Conservation (phyloP, 2,888 invertebrate genomes). For the Nemotelus pantherinus region DNA sequence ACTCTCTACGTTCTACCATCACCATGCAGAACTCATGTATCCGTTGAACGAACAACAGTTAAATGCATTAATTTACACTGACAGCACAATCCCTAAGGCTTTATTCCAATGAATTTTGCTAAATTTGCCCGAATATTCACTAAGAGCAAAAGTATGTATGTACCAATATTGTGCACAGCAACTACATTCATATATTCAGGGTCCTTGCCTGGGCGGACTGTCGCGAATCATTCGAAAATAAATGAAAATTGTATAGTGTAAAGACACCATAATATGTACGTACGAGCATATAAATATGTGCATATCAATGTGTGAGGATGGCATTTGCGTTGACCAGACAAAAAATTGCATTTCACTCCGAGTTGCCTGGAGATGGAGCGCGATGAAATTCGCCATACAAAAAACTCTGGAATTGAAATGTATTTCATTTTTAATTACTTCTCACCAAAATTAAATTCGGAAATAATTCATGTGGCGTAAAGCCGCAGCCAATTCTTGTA, state of each 20-base stretch:
- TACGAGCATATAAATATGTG: too few species aligned
- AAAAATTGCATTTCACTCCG: background rate
- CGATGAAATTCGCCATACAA: background rate
- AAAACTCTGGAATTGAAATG: conserved; percentile 27
- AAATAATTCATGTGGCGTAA: conserved; percentile 35
- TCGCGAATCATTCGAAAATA: background rate
- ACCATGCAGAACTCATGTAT: background rate
- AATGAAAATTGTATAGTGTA: background rate
- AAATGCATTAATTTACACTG: conserved; percentile 36
- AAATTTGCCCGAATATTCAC: conserved; percentile 28
- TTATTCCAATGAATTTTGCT: conserved; percentile 25
- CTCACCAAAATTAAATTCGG: conserved; percentile 35
- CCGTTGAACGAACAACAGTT: background rate
- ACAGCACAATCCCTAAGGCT: conserved; percentile 35
- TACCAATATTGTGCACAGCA: too few species aligned
- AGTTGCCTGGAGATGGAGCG: too few species aligned
- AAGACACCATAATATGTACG: background rate
- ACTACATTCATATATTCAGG: too few species aligned
- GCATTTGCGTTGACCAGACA: conserved; percentile 19
- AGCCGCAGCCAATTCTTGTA: conserved; percentile 11
- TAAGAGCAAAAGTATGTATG: background rate
- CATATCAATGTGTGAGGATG: background rate
- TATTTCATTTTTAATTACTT: conserved; percentile 41
- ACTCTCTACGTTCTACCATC: background rate
- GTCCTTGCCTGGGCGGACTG: too few species aligned